Percentiles rank a stretch among this genome's conserved stretches.
Evolutionary conservation across 2,113 vertebrate species (phyloP).

Genomic region (Gadus chalcogrammus): DNA sequence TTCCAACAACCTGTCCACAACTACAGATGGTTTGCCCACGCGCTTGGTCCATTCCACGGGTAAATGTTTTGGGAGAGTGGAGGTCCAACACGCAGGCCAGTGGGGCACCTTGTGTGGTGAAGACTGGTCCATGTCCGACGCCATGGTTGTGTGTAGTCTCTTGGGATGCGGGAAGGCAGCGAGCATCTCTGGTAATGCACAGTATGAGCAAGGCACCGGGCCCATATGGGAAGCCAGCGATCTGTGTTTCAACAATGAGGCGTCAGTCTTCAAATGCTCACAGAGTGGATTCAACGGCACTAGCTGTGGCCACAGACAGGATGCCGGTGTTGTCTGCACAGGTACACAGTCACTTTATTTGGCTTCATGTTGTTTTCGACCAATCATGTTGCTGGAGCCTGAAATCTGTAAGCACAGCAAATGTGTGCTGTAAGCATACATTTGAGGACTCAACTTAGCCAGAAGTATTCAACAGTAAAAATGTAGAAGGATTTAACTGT

Average conservation of each 20-base stretch:
- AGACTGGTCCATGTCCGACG: slow-evolving; percentile 55
- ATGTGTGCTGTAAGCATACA: no score
- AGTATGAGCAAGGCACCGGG: slow-evolving; percentile 47
- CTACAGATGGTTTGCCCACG: slow-evolving; percentile 49
- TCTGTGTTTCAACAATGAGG: slow-evolving; percentile 45
- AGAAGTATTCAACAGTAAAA: no score
- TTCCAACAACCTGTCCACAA: background rate
- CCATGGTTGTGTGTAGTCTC: slow-evolving; percentile 49
- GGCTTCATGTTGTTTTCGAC: no score
- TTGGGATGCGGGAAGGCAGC: slow-evolving; percentile 49
- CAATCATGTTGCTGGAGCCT: no score
- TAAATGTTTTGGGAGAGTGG: slow-evolving; percentile 63
- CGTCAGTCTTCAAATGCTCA: slow-evolving; percentile 44
- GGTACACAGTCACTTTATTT: slow-evolving; percentile 28
- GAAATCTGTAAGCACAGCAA: no score
- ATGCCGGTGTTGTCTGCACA: slow-evolving; percentile 43
- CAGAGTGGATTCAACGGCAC: slow-evolving; percentile 31
- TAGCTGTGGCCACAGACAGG: slow-evolving; percentile 45
- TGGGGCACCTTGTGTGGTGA: slow-evolving; percentile 67
- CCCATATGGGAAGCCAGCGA: slow-evolving; percentile 33
- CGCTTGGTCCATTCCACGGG: slow-evolving; percentile 35
- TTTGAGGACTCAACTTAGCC: no score
- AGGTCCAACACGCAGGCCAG: slow-evolving; percentile 33
- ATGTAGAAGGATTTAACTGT: no score
- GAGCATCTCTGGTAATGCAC: slow-evolving; percentile 6